Conservation (phyloP, 2,113 vertebrate genomes). For the Myotis davidii region DNA sequence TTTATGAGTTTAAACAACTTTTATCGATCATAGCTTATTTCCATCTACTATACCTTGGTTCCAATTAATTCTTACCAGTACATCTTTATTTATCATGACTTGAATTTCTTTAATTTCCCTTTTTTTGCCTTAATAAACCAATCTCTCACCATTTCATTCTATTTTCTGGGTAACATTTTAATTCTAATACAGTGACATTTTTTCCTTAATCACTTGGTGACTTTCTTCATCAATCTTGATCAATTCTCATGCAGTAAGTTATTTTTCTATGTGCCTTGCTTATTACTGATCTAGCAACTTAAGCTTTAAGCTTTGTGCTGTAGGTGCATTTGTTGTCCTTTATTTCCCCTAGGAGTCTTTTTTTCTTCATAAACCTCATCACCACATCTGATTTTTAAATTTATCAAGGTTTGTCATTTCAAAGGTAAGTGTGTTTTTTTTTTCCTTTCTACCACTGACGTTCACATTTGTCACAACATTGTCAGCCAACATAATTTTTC, state of each 20-base stretch:
- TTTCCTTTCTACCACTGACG: conserved; percentile 50
- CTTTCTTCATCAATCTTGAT: conserved; percentile 41
- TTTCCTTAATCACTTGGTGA: conserved; percentile 58
- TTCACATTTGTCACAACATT: conserved; percentile 65
- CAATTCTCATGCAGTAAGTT: background rate
- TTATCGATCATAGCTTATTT: background rate
- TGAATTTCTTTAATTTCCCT: background rate
- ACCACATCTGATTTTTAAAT: background rate
- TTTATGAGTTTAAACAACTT: background rate
- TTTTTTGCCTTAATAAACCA: background rate
- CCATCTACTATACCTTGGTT: background rate
- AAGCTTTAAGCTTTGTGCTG: background rate
- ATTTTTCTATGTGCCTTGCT: background rate
- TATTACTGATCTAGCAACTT: conserved; percentile 38
- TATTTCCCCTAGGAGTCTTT: background rate
- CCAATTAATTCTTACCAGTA: background rate
- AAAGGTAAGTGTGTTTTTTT: conserved; percentile 62
- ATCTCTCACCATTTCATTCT: background rate
- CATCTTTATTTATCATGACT: background rate
- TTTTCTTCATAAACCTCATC: background rate
- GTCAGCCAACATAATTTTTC: conserved; percentile 69
- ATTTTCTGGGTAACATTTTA: conserved; percentile 34
- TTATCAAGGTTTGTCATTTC: conserved; percentile 66
- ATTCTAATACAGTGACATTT: conserved; percentile 36
- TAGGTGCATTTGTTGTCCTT: background rate